Conservation (phyloP, 2,797 vertebrate species). For the Diplodus sargus region DNA sequence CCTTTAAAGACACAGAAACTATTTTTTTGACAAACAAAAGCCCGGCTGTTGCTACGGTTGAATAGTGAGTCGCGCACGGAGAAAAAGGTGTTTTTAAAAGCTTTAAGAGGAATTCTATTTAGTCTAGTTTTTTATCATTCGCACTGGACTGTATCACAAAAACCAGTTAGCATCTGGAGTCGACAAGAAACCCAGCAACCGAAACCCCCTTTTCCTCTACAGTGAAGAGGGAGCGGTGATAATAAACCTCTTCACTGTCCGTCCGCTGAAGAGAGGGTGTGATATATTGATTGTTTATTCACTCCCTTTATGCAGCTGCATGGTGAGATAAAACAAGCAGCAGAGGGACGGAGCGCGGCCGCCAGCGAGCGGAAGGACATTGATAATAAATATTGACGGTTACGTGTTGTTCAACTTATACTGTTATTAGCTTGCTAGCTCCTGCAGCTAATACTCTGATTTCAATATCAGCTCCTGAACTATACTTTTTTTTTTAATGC, state of each 20-base stretch:
- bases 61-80: neutral
- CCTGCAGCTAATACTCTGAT: neutral
- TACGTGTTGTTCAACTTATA: neutral
- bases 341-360: neutral
- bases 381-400: neutral
- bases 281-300: neutral
- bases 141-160: neutral
- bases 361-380: neutral
- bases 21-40: slow-evolving; percentile 23
- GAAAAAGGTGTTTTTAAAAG: neutral
- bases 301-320: slow-evolving; percentile 4
- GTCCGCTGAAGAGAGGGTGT: slow-evolving; percentile 2
- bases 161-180: neutral
- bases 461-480: too few relatives aligned
- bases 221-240: neutral
- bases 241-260: neutral
- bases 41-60: neutral
- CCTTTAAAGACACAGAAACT: slow-evolving; percentile 21
- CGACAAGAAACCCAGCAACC: neutral
- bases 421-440: neutral
- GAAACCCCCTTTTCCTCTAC: neutral
- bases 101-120: neutral
- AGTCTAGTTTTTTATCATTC: neutral
- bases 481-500: too few relatives aligned
- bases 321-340: slow-evolving; percentile 5